Percentiles rank a stretch among this genome's conserved stretches.
phyloP scores from a whole-genome alignment of 1,140 invertebrate genomes.

The Drosophila burlai region DNA sequence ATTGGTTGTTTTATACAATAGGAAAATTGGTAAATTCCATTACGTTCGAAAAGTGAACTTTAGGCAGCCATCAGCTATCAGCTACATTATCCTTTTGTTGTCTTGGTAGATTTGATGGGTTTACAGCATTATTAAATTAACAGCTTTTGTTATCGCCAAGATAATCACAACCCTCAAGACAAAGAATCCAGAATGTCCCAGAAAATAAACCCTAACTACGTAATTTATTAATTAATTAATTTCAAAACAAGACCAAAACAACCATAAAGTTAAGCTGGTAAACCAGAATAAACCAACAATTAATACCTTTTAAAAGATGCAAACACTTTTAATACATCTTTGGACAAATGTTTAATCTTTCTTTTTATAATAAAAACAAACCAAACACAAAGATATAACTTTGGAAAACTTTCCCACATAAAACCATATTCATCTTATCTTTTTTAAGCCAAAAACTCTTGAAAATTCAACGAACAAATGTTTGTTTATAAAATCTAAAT shows the following conservation, averaged over 20 bases:
- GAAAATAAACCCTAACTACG: not conserved
- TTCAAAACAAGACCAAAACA: not conserved
- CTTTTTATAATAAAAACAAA: not conserved
- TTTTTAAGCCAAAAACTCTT: not conserved
- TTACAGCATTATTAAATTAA: conserved; percentile 10
- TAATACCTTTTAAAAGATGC: not conserved
- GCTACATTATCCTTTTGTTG: not conserved
- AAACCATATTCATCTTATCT: not conserved
- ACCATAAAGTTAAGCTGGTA: not conserved
- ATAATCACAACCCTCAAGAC: not conserved
- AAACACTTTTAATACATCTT: not conserved
- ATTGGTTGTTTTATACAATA: not conserved
- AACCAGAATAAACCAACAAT: not conserved
- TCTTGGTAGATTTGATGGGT: not conserved
- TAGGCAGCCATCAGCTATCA: not conserved
- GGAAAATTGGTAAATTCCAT: not conserved
- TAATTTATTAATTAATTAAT: not conserved
- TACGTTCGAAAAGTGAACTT: not conserved
- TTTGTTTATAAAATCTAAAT: conserved; percentile 9
- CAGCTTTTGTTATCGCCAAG: not conserved
- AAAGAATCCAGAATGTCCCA: not conserved
- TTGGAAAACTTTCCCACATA: not conserved
- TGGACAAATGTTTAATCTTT: not conserved
- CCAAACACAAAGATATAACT: not conserved
- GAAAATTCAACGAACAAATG: not conserved